Base-by-base conservation (phyloP, 1,140 invertebrate genomes). In the Drosophila prosaltans region DNA sequence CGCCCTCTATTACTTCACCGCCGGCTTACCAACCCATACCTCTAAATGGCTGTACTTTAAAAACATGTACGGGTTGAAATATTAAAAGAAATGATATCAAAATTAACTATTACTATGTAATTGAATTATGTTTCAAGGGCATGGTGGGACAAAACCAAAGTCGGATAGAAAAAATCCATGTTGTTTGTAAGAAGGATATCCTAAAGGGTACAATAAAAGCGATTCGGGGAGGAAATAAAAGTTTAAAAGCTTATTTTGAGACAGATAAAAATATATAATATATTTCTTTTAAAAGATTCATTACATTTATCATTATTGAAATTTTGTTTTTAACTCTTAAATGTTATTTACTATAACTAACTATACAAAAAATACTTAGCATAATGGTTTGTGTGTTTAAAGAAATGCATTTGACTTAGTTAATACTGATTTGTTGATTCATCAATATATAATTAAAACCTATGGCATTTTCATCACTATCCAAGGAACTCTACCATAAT, bases 401-500 rank as follows among this genome's bases (percentile, higher is more conserved):
- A 48, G 45, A 48, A 48, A 48, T 21, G 16, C 21, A 10, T 2
- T 51, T 8, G 24, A 24, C 8, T 10, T 26, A 51, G 45, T 51
- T 51, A 51, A 51, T 51, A 51, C 45, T 51, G 45, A 26, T 26
- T 26, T 21, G 1, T 8, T 48, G 16, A 48, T 48, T 48, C 45
- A 48, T 48, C 7, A 48, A 51, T 51, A 10, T 48, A 55, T 45
- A 48, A 9, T 8, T 39, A 66, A 67, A 48, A 62, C 58, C 92
- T 92, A 95, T 43, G 95, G 95, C 86, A 96, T 94, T 92, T 95
- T 96, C 57, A 94, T 93, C 8, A 95, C 95, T 45, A 97, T 95
- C 96, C 96, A 97, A 6, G 97, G 97, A 59, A 97, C 91, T 81
- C 94, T 94, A 8, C 96, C 96, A 8, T 95, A 96, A 69, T 94